Conservation (phyloP, 2,797 vertebrate species). For the Amblyraja radiata region DNA sequence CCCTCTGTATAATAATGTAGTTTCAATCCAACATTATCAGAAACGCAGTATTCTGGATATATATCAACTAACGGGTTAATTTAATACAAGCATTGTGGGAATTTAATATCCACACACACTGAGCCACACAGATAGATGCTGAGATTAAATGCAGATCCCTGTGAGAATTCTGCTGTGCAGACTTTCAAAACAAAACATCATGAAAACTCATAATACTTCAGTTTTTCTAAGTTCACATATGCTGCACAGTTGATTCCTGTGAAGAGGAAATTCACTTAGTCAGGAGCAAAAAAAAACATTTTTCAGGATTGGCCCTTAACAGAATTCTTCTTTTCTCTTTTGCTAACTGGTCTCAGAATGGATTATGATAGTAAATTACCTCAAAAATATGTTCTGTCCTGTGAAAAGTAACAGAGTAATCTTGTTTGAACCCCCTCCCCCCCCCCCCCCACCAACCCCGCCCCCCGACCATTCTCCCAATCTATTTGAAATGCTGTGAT, state of each 20-base stretch:
- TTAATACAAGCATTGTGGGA: conserved; percentile 27
- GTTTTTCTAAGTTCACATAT: conserved; percentile 26
- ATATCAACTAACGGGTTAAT: conserved; percentile 12
- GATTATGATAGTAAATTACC: background rate
- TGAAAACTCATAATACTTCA: conserved; percentile 22
- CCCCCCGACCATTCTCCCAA: background rate
- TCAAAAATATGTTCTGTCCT: background rate
- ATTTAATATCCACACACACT: conserved; percentile 23
- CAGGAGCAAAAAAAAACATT: background rate
- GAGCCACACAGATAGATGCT: conserved; percentile 26
- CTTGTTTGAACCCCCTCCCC: background rate
- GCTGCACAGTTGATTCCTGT: conserved; percentile 13
- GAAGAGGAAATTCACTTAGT: background rate
- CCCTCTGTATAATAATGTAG: background rate
- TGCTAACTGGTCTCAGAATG: background rate
- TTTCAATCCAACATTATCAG: background rate
- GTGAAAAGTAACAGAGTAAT: background rate
- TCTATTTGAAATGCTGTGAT: background rate
- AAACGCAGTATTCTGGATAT: background rate
- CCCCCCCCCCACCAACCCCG: too few species aligned
- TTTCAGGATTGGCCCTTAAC: background rate
- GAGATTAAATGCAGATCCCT: conserved; percentile 30
- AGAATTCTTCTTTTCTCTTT: background rate
- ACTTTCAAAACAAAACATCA: conserved; percentile 30
- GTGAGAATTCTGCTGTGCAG: conserved; percentile 36